Percentiles rank a stretch among this genome's conserved stretches.
phyloP scores from a whole-genome alignment of 2,797 vertebrate species.

The Etheostoma perlongum region DNA sequence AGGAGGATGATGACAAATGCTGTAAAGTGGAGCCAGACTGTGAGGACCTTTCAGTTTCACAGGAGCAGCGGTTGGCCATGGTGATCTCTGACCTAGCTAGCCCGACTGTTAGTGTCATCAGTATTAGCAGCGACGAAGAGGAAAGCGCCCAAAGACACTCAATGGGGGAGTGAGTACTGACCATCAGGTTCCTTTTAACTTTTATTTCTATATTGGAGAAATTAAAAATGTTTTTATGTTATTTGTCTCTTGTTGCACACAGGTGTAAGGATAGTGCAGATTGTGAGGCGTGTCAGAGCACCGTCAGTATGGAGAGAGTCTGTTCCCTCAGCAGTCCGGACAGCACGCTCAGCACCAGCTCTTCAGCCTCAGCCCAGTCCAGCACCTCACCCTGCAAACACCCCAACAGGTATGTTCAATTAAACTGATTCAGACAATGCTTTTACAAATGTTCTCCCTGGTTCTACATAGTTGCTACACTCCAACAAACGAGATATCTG shows the following conservation, averaged over 20 bases:
- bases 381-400: constrained; percentile 95
- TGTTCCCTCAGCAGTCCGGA: constrained; percentile 98
- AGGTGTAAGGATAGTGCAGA: constrained; percentile 96
- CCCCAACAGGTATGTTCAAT: constrained; percentile 89
- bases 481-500: background rate
- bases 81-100: constrained; percentile 91
- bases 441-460: background rate
- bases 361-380: constrained; percentile 90
- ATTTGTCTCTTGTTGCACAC: constrained; percentile 23
- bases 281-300: constrained; percentile 97
- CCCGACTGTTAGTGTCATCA: constrained; percentile 94
- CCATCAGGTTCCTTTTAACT: background rate
- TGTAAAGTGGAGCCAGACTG: constrained; percentile 87
- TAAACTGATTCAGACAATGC: background rate
- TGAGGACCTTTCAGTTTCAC: constrained; percentile 80
- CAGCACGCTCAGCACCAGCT: constrained; percentile 96
- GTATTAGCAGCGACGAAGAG: constrained; percentile 94
- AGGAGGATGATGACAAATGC: constrained; percentile 79
- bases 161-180: constrained; percentile 89
- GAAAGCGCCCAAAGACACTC: constrained; percentile 87
- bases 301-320: constrained; percentile 95
- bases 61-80: constrained; percentile 91
- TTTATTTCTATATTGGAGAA: background rate
- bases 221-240: constrained; percentile 2
- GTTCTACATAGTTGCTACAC: background rate